These are phyloP conservation scores for Ostrea edulis DNA, from an alignment of 1,140 invertebrate genomes.

Conservation along the genomic window DNA sequence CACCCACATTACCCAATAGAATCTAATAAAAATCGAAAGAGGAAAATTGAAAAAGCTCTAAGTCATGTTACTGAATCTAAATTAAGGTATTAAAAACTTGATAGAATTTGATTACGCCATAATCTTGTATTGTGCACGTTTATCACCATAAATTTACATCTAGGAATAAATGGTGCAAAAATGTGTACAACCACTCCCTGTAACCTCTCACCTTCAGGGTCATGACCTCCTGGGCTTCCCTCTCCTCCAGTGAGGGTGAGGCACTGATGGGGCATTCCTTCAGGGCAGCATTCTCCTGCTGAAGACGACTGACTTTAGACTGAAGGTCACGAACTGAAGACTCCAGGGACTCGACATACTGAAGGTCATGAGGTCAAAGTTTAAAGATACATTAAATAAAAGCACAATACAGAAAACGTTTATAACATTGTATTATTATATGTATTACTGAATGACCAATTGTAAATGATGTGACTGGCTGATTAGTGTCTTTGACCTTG, in stretches of 20 bases:
- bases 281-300: constrained; percentile 67
- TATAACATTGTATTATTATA: neutral
- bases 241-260: constrained; percentile 41
- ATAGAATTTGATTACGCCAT: neutral
- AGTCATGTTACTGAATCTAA: neutral
- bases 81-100: neutral
- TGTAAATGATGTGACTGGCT: neutral
- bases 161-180: neutral
- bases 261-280: constrained; percentile 52
- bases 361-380: neutral
- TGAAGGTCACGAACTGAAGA: constrained; percentile 67
- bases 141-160: neutral
- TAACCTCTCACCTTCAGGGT: constrained; percentile 42
- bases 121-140: neutral
- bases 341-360: constrained; percentile 64
- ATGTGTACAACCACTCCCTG: neutral
- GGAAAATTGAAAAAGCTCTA: constrained; percentile 5
- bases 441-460: neutral
- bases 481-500: neutral
- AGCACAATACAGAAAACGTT: neutral
- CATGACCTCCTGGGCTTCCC: constrained; percentile 47
- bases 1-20: constrained; percentile 6
- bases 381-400: neutral
- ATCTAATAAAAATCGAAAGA: neutral
- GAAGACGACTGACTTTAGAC: constrained; percentile 66